A percentile compares a stretch with the other conserved stretches of the same genome.
Evolutionary conservation across 2,888 invertebrate genomes (phyloP).

Genomic region (Antheraea yamamai): DNA sequence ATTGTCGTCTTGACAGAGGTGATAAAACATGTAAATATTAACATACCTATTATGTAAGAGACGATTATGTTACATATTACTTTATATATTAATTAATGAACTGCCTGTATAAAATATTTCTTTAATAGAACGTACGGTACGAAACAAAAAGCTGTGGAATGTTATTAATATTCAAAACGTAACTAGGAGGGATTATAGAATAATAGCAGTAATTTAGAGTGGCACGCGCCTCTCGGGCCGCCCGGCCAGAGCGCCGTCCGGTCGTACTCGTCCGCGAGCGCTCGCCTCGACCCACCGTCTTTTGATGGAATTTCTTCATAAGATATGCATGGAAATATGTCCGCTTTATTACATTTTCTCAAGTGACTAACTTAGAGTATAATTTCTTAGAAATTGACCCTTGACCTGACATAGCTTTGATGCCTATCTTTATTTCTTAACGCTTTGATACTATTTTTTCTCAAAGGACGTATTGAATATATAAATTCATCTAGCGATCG

Average conservation of each 20-base stretch:
- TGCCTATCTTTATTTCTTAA: constrained; percentile 19
- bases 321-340: constrained; percentile 80
- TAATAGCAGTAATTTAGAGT: constrained; percentile 80
- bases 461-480: neutral
- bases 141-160: constrained; percentile 72
- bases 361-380: constrained; percentile 55
- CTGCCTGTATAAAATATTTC: neutral
- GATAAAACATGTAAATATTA: neutral
- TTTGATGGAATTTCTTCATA: constrained; percentile 69
- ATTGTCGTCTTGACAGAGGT: too few species aligned
- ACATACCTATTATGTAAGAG: neutral
- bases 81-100: neutral
- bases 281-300: constrained; percentile 44
- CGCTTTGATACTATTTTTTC: neutral
- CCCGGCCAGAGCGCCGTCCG: neutral
- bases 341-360: constrained; percentile 78
- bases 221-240: constrained; percentile 54
- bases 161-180: constrained; percentile 81
- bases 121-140: constrained; percentile 59
- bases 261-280: constrained; percentile 59
- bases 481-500: too few species aligned
- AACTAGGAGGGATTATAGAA: constrained; percentile 81
- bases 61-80: neutral
- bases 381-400: constrained; percentile 43
- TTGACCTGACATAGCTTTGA: constrained; percentile 31